These are phyloP conservation scores for Meda fulgida DNA, from an alignment of 2,797 vertebrate genomes.

Conservation along the genomic window DNA sequence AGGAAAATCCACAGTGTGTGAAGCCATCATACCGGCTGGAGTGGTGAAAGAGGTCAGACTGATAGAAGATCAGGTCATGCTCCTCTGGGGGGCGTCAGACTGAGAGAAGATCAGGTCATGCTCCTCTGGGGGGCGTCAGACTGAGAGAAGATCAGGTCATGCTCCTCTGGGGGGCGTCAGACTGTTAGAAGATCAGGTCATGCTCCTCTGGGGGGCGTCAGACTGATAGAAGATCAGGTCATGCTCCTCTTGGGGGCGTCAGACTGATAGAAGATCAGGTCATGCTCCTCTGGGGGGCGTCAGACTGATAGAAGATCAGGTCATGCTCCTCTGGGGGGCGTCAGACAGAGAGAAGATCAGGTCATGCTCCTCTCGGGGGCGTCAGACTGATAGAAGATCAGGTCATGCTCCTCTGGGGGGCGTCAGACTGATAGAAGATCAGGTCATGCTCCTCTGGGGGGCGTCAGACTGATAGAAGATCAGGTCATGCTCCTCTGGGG, in stretches of 20 bases:
- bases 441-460: neutral
- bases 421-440: conserved; percentile 53
- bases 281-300: conserved; percentile 55
- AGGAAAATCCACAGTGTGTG: conserved; percentile 86
- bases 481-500: neutral
- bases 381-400: conserved; percentile 53
- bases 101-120: neutral
- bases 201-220: conserved; percentile 57
- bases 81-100: neutral
- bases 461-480: conserved; percentile 54
- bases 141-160: neutral
- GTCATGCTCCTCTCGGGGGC: neutral
- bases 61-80: neutral
- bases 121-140: conserved; percentile 65
- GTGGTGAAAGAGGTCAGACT: conserved; percentile 75
- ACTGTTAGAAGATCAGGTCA: neutral
- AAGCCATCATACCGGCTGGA: conserved; percentile 63
- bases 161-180: conserved; percentile 58
- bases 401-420: neutral
- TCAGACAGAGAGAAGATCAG: conserved; percentile 31
- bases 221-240: neutral
- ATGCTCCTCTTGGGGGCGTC: conserved; percentile 57
- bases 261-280: neutral
- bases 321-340: conserved; percentile 37
- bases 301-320: neutral